Conservation (phyloP, 1,140 invertebrate genomes). For the Apis cerana region DNA sequence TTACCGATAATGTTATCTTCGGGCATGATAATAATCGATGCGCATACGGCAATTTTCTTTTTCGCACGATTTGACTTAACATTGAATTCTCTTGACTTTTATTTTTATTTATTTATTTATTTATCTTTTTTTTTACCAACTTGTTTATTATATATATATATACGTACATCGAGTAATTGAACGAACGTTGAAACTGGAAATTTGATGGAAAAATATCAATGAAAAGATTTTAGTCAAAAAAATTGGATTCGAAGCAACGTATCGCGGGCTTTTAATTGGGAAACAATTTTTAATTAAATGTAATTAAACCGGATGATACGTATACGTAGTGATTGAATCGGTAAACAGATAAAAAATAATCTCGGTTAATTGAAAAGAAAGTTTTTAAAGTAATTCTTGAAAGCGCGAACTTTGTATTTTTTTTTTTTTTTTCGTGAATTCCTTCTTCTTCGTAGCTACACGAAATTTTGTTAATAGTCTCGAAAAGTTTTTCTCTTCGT, state of each 20-base stretch:
- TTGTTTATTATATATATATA: not conserved
- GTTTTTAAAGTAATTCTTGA: not conserved
- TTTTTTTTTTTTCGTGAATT: not conserved
- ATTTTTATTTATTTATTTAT: not conserved
- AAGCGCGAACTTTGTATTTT: not conserved
- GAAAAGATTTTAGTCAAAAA: not conserved
- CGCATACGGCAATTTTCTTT: not conserved
- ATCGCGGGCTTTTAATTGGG: not conserved
- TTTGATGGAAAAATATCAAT: too few relatives aligned
- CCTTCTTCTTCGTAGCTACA: not conserved
- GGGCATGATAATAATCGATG: not conserved
- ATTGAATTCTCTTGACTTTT: not conserved
- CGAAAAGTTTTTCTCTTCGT: not conserved
- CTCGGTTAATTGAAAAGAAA: not conserved
- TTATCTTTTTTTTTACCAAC: not conserved
- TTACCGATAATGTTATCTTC: slow-evolving; percentile 2
- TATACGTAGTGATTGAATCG: not conserved
- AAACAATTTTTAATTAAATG: not conserved
- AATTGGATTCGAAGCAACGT: not conserved
- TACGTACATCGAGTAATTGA: too few relatives aligned
- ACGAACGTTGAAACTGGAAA: too few relatives aligned
- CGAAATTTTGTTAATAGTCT: slow-evolving; percentile 2
- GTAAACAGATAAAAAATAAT: not conserved
- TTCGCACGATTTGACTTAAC: not conserved
- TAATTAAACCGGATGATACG: not conserved